Evolutionary conservation across 2,888 invertebrate species (phyloP).

Genomic region (Belgica antarctica): DNA sequence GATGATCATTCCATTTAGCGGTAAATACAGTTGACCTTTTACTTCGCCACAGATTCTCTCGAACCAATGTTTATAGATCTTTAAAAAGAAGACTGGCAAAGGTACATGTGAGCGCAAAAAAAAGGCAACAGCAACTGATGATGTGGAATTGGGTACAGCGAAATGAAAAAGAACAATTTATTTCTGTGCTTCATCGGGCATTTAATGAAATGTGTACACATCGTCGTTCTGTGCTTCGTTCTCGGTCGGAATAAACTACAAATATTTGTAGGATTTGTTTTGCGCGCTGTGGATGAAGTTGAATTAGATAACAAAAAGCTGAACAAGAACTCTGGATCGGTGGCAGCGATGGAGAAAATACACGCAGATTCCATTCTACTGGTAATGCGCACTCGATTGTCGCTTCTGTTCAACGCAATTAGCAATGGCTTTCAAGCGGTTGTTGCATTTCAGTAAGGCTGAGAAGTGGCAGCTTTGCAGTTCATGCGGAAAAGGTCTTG

Average conservation of each 20-base stretch:
- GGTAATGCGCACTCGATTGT: too few species aligned
- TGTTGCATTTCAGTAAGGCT: too few species aligned
- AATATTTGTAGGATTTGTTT: neutral
- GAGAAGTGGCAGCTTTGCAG: too few species aligned
- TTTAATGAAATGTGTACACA: neutral
- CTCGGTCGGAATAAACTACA: neutral
- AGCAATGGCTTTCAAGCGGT: too few species aligned
- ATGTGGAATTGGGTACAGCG: neutral
- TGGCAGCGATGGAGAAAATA: too few species aligned
- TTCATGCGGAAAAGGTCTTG: too few species aligned
- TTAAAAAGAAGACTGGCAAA: conserved; percentile 14
- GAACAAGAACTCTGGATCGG: too few species aligned
- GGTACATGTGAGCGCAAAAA: neutral
- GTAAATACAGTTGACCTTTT: conserved; percentile 41
- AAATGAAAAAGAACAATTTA: neutral
- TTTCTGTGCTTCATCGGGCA: neutral
- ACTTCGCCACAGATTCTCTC: conserved; percentile 24
- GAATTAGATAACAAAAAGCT: too few species aligned
- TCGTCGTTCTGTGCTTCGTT: neutral
- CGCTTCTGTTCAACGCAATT: too few species aligned
- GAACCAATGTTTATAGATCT: conserved; percentile 13
- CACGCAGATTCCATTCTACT: too few species aligned
- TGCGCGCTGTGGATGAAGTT: neutral
- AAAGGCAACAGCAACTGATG: neutral
- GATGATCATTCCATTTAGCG: conserved; percentile 38